Conservation (phyloP, 2,113 vertebrate genomes). For the Colaptes auratus region DNA sequence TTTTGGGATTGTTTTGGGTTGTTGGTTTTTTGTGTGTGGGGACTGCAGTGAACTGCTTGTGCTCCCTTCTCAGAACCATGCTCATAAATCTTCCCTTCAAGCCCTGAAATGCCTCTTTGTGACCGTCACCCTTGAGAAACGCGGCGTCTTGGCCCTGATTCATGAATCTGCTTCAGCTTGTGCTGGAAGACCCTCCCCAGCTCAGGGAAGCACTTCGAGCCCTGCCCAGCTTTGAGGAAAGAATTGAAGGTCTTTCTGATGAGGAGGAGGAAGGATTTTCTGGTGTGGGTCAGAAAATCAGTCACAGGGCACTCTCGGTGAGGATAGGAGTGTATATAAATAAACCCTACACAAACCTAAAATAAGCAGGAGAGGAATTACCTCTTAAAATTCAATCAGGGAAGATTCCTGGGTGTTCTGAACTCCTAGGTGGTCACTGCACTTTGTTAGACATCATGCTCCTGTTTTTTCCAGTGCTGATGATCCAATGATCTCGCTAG, state of each 20-base stretch:
- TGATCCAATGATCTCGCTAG: not conserved
- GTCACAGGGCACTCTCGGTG: not conserved
- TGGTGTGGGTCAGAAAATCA: conserved; percentile 26
- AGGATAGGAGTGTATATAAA: conserved; percentile 5
- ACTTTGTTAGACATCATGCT: not conserved
- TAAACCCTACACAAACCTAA: conserved; percentile 41
- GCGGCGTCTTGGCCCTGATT: not conserved
- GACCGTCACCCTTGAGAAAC: conserved; percentile 64
- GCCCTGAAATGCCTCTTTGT: conserved; percentile 52
- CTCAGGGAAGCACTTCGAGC: not conserved
- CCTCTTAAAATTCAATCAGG: not conserved
- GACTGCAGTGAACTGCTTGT: conserved; percentile 40
- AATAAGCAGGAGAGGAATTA: conserved; percentile 35
- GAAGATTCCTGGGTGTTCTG: conserved; percentile 31
- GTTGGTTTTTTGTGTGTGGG: not conserved
- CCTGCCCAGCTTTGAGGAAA: not conserved
- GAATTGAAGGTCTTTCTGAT: not conserved
- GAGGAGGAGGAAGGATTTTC: not conserved
- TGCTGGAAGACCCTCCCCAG: not conserved
- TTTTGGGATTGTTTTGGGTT: not conserved
- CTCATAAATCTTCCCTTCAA: conserved; percentile 54
- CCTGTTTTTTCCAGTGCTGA: fast-evolving
- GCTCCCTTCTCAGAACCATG: conserved; percentile 44
- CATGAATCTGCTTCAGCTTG: conserved; percentile 36
- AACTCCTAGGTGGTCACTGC: not conserved